phyloP scores from a whole-genome alignment of 2,113 vertebrate species.

The Leptosomus discolor region DNA sequence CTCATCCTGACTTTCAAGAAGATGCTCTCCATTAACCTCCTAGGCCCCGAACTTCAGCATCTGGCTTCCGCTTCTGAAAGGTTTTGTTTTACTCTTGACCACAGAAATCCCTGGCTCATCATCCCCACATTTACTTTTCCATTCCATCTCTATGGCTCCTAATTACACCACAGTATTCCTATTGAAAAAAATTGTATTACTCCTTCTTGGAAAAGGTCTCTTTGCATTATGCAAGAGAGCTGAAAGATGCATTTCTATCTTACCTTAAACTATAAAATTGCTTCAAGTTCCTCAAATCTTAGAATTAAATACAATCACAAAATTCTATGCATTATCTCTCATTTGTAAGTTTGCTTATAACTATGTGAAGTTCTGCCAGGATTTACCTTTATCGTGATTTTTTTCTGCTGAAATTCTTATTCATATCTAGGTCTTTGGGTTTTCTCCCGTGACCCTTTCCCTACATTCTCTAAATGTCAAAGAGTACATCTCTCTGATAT shows the following conservation, averaged over 20 bases:
- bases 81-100: neutral
- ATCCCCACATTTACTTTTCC: neutral
- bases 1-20: neutral
- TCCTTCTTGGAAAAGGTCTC: neutral
- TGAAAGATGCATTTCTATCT: neutral
- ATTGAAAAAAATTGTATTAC: neutral
- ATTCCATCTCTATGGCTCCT: neutral
- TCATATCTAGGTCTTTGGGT: neutral
- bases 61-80: neutral
- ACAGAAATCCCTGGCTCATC: neutral
- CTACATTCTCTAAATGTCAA: neutral
- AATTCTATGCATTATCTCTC: neutral
- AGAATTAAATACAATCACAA: neutral
- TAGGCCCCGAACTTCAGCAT: neutral
- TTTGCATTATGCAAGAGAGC: neutral
- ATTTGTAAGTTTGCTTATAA: neutral
- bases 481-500: neutral
- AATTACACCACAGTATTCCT: neutral
- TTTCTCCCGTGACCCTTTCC: neutral
- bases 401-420: conserved; percentile 4
- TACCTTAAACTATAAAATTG: neutral
- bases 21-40: neutral
- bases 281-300: neutral
- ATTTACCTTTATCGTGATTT: conserved; percentile 17
- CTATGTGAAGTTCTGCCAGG: neutral